A percentile compares a stretch with the other conserved stretches of the same genome.
Conservation (phyloP, 2,888 invertebrate species). For the Chirona hameri region DNA sequence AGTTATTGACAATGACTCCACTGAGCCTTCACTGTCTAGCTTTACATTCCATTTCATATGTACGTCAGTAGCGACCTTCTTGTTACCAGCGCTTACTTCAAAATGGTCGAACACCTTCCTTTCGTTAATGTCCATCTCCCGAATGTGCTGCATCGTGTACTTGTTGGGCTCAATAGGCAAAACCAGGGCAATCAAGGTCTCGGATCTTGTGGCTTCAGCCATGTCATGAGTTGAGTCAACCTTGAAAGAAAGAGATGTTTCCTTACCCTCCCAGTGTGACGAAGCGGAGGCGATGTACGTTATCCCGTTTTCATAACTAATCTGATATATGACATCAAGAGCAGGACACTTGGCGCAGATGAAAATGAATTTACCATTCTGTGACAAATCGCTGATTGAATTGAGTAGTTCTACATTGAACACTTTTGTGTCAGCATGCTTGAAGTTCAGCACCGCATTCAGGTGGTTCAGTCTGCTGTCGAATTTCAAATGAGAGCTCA, state of each 20-base stretch:
- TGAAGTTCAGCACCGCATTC: neutral
- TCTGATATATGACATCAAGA: neutral
- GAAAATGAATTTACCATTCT: neutral
- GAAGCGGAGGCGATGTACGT: neutral
- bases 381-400: too few species aligned
- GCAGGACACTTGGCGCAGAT: neutral
- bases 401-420: neutral
- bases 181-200: neutral
- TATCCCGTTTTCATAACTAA: neutral
- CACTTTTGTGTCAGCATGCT: neutral
- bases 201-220: neutral
- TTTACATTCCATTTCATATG: neutral
- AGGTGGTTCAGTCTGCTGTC: neutral
- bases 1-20: neutral
- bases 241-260: neutral
- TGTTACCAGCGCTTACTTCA: neutral
- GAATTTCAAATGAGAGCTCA: neutral
- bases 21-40: neutral
- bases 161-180: neutral
- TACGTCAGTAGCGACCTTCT: neutral
- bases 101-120: neutral
- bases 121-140: neutral
- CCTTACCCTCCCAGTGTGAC: neutral
- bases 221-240: neutral
- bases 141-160: neutral